These are phyloP conservation scores for Leucoma salicis DNA, from an alignment of 2,888 invertebrate genomes.

Conservation along the genomic window DNA sequence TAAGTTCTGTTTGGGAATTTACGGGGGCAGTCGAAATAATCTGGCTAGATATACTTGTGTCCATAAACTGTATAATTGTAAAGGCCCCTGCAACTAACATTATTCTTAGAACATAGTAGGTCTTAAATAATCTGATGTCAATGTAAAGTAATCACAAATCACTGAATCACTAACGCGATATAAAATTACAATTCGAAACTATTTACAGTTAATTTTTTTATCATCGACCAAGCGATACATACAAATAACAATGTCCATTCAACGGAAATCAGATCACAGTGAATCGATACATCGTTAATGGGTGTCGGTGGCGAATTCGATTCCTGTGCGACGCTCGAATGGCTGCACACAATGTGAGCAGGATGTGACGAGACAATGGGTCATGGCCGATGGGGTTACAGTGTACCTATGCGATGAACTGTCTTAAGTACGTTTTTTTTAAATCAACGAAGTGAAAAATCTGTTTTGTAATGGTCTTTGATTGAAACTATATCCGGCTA, in stretches of 20 bases:
- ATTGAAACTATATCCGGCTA: too few relatives aligned
- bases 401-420: conserved; percentile 1
- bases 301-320: conserved; percentile 36
- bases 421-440: background rate
- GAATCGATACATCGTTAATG: conserved; percentile 35
- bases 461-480: background rate
- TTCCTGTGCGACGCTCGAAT: conserved; percentile 32
- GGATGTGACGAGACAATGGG: conserved; percentile 27
- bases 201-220: too few relatives aligned
- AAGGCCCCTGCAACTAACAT: too few relatives aligned
- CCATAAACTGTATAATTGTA: too few relatives aligned
- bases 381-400: conserved; percentile 15
- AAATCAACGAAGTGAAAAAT: background rate
- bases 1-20: too few relatives aligned
- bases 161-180: too few relatives aligned
- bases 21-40: too few relatives aligned
- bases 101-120: too few relatives aligned
- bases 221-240: background rate
- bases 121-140: too few relatives aligned
- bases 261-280: conserved; percentile 25
- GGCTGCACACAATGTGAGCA: conserved; percentile 23
- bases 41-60: too few relatives aligned
- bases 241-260: conserved; percentile 7
- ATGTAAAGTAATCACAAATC: too few relatives aligned
- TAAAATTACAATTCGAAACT: too few relatives aligned